Evolutionary conservation across 2,113 vertebrate genomes (phyloP).

Genomic region (Pimephales promelas): DNA sequence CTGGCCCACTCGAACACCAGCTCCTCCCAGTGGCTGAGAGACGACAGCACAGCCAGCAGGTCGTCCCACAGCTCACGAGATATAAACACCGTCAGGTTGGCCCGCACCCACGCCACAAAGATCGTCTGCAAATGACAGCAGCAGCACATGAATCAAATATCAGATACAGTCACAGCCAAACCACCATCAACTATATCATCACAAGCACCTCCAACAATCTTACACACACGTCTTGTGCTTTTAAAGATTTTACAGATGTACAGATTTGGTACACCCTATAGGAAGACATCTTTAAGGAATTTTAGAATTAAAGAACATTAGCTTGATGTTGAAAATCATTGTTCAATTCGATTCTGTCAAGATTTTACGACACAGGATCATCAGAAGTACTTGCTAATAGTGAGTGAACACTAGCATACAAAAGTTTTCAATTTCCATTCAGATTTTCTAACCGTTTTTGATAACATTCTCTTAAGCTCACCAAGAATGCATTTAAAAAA

Average conservation of each 20-base stretch:
- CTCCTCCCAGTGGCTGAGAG: conserved; percentile 95
- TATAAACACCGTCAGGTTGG: conserved; percentile 92
- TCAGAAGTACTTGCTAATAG: background rate
- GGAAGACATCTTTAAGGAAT: too few species aligned
- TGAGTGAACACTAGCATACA: background rate
- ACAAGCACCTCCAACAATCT: background rate
- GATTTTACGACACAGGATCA: background rate
- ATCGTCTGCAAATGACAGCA: conserved; percentile 80
- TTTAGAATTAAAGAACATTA: background rate
- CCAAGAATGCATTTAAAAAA: too few species aligned
- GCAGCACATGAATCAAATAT: background rate
- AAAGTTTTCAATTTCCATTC: background rate
- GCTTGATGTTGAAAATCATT: background rate
- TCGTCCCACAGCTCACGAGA: conserved; percentile 98
- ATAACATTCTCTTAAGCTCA: background rate
- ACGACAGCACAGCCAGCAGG: conserved; percentile 88
- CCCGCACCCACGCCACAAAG: conserved; percentile 96
- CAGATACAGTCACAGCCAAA: too few species aligned
- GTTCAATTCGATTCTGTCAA: background rate
- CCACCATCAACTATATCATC: background rate
- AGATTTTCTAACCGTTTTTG: background rate
- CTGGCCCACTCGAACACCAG: conserved; percentile 93
- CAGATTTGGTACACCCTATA: too few species aligned
- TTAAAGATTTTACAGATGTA: too few species aligned
- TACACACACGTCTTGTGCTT: background rate